phyloP scores from a whole-genome alignment of 2,888 invertebrate species.

The Lasioglossum malachurum region DNA sequence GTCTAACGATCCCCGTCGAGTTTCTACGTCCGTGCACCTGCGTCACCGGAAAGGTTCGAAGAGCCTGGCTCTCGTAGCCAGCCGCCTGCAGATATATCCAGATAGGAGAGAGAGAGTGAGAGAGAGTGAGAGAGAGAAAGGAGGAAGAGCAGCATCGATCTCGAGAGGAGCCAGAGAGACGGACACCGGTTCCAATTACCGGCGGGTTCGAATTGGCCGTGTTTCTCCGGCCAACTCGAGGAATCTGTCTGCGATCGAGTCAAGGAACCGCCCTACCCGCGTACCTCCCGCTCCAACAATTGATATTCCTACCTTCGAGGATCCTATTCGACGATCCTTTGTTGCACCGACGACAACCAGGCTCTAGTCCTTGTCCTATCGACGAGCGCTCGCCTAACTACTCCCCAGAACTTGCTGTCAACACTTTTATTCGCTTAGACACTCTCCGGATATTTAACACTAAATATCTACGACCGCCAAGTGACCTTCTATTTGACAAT shows the following conservation, averaged over 20 bases:
- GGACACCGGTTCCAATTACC: slow-evolving; percentile 78
- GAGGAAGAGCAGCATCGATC: slow-evolving; percentile 61
- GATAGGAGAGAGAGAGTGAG: not conserved
- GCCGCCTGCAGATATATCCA: slow-evolving; percentile 46
- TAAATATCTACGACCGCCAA: too few species aligned
- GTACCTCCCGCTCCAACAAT: slow-evolving; percentile 49
- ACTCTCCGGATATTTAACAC: not conserved
- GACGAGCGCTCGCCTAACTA: not conserved
- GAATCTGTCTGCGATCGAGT: slow-evolving; percentile 66
- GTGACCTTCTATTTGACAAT: not conserved
- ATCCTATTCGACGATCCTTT: slow-evolving; percentile 14
- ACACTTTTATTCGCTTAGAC: not conserved
- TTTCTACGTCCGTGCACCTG: slow-evolving; percentile 59
- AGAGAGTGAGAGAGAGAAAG: not conserved
- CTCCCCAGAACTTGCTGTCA: not conserved
- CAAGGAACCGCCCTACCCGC: slow-evolving; percentile 38
- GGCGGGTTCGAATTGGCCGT: slow-evolving; percentile 72
- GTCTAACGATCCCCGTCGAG: slow-evolving; percentile 53
- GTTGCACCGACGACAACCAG: not conserved
- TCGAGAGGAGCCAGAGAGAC: slow-evolving; percentile 56
- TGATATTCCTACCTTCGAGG: slow-evolving; percentile 60
- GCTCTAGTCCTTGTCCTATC: not conserved
- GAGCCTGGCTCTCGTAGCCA: not conserved
- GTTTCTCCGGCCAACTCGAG: slow-evolving; percentile 73
- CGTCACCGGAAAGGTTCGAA: slow-evolving; percentile 56